Base-by-base conservation (phyloP, 2,113 vertebrate species). In the Murina feae region DNA sequence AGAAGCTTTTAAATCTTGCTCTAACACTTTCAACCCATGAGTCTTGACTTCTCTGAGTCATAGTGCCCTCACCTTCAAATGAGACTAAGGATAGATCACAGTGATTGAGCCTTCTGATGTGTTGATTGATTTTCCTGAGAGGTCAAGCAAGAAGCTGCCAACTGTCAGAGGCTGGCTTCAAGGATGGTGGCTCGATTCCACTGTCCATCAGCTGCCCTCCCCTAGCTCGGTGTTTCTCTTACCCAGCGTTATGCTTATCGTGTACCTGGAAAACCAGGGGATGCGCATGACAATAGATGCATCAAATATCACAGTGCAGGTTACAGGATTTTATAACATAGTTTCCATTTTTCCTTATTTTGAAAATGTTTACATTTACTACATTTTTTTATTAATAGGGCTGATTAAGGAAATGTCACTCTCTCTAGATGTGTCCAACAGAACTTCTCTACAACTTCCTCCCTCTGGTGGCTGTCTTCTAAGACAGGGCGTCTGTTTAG, bases 281-380 rank as follows among this genome's bases (percentile, higher is more conserved):
- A n/a, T 39, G 23, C 8, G 3, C 4, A 3, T 0, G n/a, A 87
- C 2, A 3, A 12, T 2, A 37, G 23, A 18, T n/a, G 35, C 1
- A 3, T 6, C 32, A 60, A 60, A 9, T 17, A 32, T n/a, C 20
- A 60, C 37, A 13, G 16, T 25, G 37, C 30, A n/a, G 11, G 12
- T 25, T 72, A 35, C 5, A 14, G 1, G 9, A 21, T 82, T 72
- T 68, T 68, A 8, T 51, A 18, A 42, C 23, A 30, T 9, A 51
- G 44, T 87, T 82, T 55, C 9, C 12, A 39, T 58, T 94, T 85
- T 35, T 30, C 75, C 11, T 69, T 85, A 55, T 37, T 92, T 72
- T 60, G n/a, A 42, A 66, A 47, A 63, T 53, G 32, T 86, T 90
- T 39, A 39, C 23, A 89, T 65, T 55, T 80, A 60, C 71, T 75